Evolutionary conservation across 2,888 invertebrate genomes (phyloP), one percentile per base, ranked within the genome.

Genomic region (Meliscaeva auricollis): DNA sequence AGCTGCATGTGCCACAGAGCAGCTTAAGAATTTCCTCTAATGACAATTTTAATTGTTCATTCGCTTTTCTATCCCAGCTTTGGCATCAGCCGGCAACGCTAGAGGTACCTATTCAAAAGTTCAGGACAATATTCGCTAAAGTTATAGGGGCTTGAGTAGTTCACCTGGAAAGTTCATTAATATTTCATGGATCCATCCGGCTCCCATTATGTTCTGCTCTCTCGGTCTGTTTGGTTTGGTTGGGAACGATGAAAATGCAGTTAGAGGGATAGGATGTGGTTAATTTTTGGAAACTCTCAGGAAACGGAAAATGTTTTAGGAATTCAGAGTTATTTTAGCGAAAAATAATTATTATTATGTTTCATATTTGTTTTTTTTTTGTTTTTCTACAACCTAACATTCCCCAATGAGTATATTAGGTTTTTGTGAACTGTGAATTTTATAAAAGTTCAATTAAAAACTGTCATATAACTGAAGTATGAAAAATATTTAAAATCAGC

Each of bases 121-220:
- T 22, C 41, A 35, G 58, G n/a, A 58, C 17, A n/a, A 8, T 60
- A 41, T 22, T 60, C 22, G 22, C 11, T 26, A 60, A 60, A 41
- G 60, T 60, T 60, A 41, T 60, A n/a, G 60, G 8, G 60, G 8
- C 22, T 38, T n/a, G 22, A 26, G 60, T 60, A 44, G 41, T 60
- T 60, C 41, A 60, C 60, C 60, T 60, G 60, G 60, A 4, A 41
- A 26, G n/a, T 60, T 60, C 60, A 60, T 60, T 41, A 60, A 60
- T 60, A 60, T 60, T 60, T 41, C 15, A 60, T 41, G 22, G 26
- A 60, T 41, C 41, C 15, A 41, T 60, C 60, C 60, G 58, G 22
- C 38, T 38, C 20, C n/a, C 41, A 11, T 13, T n/a, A 2, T 5
- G 41, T n/a, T 44, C 6, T 13, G 48, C 5, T 3, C 20, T 1